A percentile compares a stretch with the other conserved stretches of the same genome.
Conservation (phyloP, 1,140 invertebrate species). For the Eurytemora carolleeae region DNA sequence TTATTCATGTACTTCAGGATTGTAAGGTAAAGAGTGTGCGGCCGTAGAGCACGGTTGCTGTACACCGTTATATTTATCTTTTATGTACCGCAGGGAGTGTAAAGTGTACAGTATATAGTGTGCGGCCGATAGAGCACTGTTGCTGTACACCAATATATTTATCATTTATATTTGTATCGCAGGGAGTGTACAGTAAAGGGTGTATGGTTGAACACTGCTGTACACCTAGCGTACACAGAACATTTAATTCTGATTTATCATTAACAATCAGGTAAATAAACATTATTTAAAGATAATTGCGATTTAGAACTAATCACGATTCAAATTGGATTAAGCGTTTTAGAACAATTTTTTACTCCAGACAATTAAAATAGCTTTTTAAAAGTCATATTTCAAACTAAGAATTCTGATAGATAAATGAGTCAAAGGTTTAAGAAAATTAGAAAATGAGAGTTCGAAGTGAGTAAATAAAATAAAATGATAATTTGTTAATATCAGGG, state of each 20-base stretch:
- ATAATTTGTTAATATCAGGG: background rate
- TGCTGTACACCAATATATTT: background rate
- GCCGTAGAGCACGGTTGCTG: no score
- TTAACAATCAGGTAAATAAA: background rate
- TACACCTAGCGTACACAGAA: background rate
- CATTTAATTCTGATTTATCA: background rate
- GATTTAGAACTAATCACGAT: background rate
- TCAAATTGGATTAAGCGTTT: background rate
- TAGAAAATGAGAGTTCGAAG: no score
- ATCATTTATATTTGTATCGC: no score
- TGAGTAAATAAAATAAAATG: no score
- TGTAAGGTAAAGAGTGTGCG: no score
- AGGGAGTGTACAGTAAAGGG: background rate
- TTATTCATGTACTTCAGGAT: background rate
- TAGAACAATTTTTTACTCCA: background rate
- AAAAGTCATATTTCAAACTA: background rate
- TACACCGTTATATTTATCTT: background rate
- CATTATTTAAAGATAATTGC: background rate
- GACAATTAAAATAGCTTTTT: background rate
- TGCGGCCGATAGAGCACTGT: background rate
- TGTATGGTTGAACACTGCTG: background rate
- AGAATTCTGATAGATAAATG: background rate
- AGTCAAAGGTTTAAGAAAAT: no score
- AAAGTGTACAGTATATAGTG: background rate
- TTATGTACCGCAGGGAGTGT: no score